Conservation (phyloP, 2,888 invertebrate species). For the Leucania comma region DNA sequence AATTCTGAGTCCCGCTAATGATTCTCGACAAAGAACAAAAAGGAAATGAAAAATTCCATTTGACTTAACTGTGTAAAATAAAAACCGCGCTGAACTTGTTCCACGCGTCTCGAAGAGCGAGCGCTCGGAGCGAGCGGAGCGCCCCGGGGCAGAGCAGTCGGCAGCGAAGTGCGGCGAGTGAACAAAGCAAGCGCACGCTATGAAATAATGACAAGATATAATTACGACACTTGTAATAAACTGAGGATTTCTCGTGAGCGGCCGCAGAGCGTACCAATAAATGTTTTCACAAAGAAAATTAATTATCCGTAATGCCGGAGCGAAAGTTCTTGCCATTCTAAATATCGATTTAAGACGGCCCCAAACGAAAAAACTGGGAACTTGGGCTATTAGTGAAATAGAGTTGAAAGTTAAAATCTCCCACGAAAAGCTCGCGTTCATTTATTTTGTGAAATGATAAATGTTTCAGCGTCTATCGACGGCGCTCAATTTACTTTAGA, state of each 20-base stretch:
- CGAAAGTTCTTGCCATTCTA: constrained; percentile 34
- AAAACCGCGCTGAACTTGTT: neutral
- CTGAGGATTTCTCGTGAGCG: neutral
- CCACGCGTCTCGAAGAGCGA: neutral
- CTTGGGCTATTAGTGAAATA: constrained; percentile 39
- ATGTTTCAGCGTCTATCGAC: constrained; percentile 21
- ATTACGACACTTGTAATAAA: constrained; percentile 27
- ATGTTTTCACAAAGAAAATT: constrained; percentile 33
- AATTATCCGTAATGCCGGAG: constrained; percentile 32
- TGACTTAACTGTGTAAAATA: constrained; percentile 9
- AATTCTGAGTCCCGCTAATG: constrained; percentile 8
- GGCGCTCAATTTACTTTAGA: constrained; percentile 6
- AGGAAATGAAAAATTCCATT: constrained; percentile 4
- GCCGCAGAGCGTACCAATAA: constrained; percentile 6
- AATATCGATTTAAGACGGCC: constrained; percentile 29
- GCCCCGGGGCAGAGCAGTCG: neutral
- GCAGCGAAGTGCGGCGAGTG: neutral
- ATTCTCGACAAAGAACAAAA: constrained; percentile 1
- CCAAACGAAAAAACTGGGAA: constrained; percentile 36
- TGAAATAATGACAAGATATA: constrained; percentile 35
- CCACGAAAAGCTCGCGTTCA: neutral
- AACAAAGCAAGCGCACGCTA: constrained; percentile 1
- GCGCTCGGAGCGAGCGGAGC: neutral
- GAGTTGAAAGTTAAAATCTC: constrained; percentile 35
- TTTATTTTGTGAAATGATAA: constrained; percentile 17